These are phyloP conservation scores for Tenrec ecaudatus DNA, from an alignment of 2,113 vertebrate genomes.

Conservation along the genomic window DNA sequence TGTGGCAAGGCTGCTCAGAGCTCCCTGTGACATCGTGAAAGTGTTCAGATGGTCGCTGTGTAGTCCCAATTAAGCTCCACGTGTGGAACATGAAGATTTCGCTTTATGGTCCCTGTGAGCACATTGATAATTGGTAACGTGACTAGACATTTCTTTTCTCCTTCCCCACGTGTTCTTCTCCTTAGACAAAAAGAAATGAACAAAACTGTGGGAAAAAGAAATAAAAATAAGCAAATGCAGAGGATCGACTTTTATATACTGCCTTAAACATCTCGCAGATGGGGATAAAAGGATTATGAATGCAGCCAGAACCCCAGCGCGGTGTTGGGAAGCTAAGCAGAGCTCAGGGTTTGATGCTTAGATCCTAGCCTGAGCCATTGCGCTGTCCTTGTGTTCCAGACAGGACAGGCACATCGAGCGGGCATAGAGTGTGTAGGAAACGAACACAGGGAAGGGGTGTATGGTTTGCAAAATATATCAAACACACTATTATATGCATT, in stretches of 20 bases:
- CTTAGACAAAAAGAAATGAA: background rate
- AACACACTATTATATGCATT: too few species aligned
- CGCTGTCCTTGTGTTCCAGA: background rate
- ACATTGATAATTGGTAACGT: background rate
- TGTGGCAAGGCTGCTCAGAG: background rate
- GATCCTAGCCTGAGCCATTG: background rate
- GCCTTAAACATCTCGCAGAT: background rate
- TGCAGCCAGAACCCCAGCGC: background rate
- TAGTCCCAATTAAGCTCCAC: background rate
- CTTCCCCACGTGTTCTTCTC: background rate
- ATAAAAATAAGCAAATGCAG: background rate
- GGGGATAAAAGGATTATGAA: background rate
- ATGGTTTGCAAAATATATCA: too few species aligned
- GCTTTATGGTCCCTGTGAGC: background rate
- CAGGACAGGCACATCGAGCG: background rate
- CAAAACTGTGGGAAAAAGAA: background rate
- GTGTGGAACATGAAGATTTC: background rate
- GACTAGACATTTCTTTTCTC: background rate
- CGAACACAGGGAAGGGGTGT: too few species aligned
- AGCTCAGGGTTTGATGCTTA: constrained; percentile 27
- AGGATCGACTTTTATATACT: background rate
- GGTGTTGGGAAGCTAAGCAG: background rate
- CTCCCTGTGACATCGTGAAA: background rate
- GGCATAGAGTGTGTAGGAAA: too few species aligned
- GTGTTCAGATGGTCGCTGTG: background rate